Base-by-base conservation (phyloP, 2,113 vertebrate species). In the Pelecanus crispus region DNA sequence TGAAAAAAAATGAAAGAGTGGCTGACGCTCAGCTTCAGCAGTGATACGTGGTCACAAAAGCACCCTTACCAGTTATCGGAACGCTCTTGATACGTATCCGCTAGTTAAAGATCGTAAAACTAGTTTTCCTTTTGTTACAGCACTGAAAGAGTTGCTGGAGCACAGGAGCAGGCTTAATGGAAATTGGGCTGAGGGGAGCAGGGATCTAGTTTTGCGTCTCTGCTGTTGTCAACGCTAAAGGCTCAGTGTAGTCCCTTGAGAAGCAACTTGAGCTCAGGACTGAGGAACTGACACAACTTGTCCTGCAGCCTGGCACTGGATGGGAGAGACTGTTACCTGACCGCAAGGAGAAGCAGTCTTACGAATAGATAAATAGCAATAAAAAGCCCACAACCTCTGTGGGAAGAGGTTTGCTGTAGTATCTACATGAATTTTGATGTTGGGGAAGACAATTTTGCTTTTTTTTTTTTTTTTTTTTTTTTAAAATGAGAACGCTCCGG, bases 51-150 rank as follows among this genome's bases (percentile, higher is more conserved):
- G 40, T 71, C 49, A 49, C 47, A 29, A 29, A 66, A 78, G 34
- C 45, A 18, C 31, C 55, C 40, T 67, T 29, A 42, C 32, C n/a
- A 26, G 62, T 52, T 34, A 8, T 6, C 53, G 17, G 49, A 50
- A 36, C 0, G 0, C 28, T 62, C 1, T 2, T 24, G 42, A 24
- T 68, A 6, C 0, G 2, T 26, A 49, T 81, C 74, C 56, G 31
- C 53, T 22, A 11, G 36, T 24, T 80, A 50, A 36, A 63, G 68
- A 71, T 36, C n/a, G 25, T 29, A 20, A 55, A 91, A n/a, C 11
- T 59, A 1, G 12, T 42, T 74, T 86, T 83, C 17, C 50, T 75
- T 67, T 72, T 82, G 71, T 70, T 55, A 4, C 50, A 34, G 36
- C 15, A 5, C 44, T 14, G 44, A 18, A 32, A 26, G 49, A n/a